A percentile compares a stretch with the other conserved stretches of the same genome.
Conservation (phyloP, 1,140 invertebrate genomes). For the Sipha flava region DNA sequence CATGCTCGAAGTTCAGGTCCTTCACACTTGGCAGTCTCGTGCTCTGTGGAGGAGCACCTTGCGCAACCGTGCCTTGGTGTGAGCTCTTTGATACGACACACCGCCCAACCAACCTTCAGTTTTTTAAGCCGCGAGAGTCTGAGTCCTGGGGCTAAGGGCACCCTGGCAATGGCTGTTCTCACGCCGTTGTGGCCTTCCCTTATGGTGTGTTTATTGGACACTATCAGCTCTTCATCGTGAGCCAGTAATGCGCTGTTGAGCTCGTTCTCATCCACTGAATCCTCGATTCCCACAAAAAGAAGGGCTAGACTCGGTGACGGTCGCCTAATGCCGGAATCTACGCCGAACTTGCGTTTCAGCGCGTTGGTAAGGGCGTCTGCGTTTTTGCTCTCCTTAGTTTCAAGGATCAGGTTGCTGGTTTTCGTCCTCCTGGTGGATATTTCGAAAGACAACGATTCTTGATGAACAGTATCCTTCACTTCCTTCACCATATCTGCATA, state of each 20-base stretch:
- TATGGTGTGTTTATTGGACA: too few species aligned
- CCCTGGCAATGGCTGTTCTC: background rate
- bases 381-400: background rate
- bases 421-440: background rate
- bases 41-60: background rate
- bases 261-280: background rate
- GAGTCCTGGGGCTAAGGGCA: background rate
- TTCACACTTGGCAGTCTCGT: background rate
- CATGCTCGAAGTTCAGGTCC: background rate
- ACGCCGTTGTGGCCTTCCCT: background rate
- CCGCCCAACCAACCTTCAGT: background rate
- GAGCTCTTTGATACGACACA: background rate
- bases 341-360: background rate
- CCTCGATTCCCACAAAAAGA: background rate
- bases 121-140: background rate
- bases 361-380: background rate
- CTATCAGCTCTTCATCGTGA: too few species aligned
- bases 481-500: background rate
- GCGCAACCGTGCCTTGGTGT: background rate
- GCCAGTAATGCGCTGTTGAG: background rate
- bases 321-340: background rate
- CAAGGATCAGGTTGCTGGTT: background rate
- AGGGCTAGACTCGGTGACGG: background rate
- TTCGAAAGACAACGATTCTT: background rate
- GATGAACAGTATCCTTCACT: background rate